Conservation (phyloP, 2,113 vertebrate genomes). For the Laticauda colubrina region DNA sequence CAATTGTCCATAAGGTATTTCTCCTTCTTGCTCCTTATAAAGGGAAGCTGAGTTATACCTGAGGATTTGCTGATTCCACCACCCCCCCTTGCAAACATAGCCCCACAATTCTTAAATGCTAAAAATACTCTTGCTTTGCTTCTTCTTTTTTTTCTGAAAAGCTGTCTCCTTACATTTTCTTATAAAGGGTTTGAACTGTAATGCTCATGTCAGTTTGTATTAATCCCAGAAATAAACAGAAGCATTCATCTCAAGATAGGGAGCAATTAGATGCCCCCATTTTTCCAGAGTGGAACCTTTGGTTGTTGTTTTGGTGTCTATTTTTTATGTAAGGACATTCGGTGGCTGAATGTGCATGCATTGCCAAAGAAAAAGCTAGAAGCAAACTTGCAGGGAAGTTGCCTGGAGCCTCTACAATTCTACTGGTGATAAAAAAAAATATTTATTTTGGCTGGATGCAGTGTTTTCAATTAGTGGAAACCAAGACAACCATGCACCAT, state of each 20-base stretch:
- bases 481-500: neutral
- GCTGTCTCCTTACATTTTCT: slow-evolving; percentile 60
- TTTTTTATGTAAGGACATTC: neutral
- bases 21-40: slow-evolving; percentile 29
- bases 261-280: slow-evolving; percentile 50
- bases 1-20: neutral
- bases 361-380: slow-evolving; percentile 33
- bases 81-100: neutral
- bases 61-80: neutral
- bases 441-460: neutral
- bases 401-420: neutral
- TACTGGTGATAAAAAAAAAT: neutral
- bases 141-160: slow-evolving; percentile 53
- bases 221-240: slow-evolving; percentile 43
- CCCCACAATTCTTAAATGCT: neutral
- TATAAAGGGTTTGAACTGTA: slow-evolving; percentile 57
- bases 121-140: slow-evolving; percentile 32
- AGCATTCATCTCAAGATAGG: slow-evolving; percentile 49
- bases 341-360: slow-evolving; percentile 2
- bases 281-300: slow-evolving; percentile 22
- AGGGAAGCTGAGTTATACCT: slow-evolving; percentile 18
- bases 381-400: slow-evolving; percentile 37
- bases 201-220: slow-evolving; percentile 52
- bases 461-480: neutral
- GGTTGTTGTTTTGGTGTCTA: neutral